Evolutionary conservation across 1,140 invertebrate species (phyloP), one percentile per base, ranked within the genome.

Genomic region (Druon quercuslanigerum): DNA sequence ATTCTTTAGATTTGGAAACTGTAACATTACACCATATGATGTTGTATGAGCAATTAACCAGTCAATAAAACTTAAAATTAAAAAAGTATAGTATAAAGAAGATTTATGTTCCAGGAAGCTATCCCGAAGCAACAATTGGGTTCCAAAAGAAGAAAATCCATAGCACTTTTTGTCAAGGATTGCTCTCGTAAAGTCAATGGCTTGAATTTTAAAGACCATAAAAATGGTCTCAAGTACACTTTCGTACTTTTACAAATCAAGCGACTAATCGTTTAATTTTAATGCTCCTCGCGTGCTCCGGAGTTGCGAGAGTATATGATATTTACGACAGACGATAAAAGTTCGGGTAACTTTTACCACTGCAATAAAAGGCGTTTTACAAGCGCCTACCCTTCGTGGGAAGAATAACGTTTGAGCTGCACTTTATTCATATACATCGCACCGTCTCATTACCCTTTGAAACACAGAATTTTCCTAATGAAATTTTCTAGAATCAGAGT

Each of bases 211-310:
- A 66, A 66, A 66, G 56, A 13, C 25, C 40, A 33, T 46, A 60
- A 60, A 66, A 66, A 66, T 46, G 16, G 60, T 40, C 25, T 66
- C 40, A 66, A 66, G 60, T 66, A 40, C 9, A 66, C 20, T 66
- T 33, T 66, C 33, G 33, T 66, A 66, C 25, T 66, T 66, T 66
- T 16, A 66, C 60, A 66, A 66, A 66, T 66, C 60, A 66, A 66
- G n/a, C 60, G 60, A 66, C 60, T 66, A 66, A 66, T 66, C 60
- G 60, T 66, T 66, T 66, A 66, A 66, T 66, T 66, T 66, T 66
- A 66, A 66, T 66, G 60, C 60, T 40, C 20, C 25, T 66, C 60
- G 60, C 60, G 60, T 66, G 60, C 60, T 66, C 60, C 25, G 1
- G 60, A 66, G 60, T 66, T 16, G 60, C 60, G 60, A 66, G 57